Conservation (phyloP, 2,797 vertebrate species). For the Pelochelys cantorii region DNA sequence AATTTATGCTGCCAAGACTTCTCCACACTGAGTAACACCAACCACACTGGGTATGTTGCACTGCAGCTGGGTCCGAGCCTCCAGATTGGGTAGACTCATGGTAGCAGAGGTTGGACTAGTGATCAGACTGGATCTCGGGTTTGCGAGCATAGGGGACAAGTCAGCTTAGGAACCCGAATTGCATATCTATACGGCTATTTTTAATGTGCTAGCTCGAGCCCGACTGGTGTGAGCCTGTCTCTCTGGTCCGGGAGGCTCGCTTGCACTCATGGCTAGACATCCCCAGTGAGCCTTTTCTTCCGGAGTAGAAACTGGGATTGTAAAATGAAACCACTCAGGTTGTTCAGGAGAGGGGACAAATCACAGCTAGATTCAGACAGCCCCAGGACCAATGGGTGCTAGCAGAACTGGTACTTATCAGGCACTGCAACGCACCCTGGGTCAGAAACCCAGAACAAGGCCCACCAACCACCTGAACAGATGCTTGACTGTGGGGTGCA, state of each 20-base stretch:
- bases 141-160: neutral
- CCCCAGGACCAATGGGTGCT: neutral
- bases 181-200: neutral
- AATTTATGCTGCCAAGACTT: constrained; percentile 12
- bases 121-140: neutral
- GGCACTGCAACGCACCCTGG: neutral
- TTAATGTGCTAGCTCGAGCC: neutral
- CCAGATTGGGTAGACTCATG: neutral
- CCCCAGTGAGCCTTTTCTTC: neutral
- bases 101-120: neutral
- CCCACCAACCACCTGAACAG: neutral
- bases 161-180: neutral
- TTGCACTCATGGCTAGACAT: neutral
- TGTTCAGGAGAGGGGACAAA: neutral
- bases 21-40: neutral
- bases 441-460: neutral
- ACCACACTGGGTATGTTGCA: neutral
- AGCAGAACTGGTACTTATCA: neutral
- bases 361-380: neutral
- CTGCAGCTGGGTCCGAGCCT: neutral
- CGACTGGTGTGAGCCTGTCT: neutral
- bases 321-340: neutral
- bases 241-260: neutral
- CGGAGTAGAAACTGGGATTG: neutral
- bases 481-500: neutral